These are phyloP conservation scores for Limnodromus scolopaceus DNA, from an alignment of 2,797 vertebrate genomes.

Conservation along the genomic window DNA sequence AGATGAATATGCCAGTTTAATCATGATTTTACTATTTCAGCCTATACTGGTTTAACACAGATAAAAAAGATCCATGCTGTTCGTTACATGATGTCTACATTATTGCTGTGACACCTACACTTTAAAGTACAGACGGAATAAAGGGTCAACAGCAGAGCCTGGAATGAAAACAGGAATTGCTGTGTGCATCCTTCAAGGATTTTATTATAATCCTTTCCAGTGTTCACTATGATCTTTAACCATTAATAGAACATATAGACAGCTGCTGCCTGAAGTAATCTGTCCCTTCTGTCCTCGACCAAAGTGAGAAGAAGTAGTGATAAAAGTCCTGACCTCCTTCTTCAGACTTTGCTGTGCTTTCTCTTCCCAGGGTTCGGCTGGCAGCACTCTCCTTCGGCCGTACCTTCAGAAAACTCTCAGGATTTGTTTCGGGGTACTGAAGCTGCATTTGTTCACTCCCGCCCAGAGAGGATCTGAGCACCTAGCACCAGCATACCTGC, in stretches of 20 bases:
- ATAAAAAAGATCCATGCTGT: not conserved
- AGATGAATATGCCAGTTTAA: not conserved
- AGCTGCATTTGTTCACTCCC: not conserved
- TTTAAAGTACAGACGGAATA: not conserved
- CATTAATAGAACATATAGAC: not conserved
- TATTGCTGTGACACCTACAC: not conserved
- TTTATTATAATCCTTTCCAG: not conserved
- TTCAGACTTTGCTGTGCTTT: not conserved
- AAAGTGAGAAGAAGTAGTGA: not conserved
- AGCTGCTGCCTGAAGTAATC: not conserved
- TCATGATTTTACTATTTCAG: not conserved
- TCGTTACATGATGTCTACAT: not conserved
- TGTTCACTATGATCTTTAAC: not conserved
- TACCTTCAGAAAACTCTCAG: not conserved
- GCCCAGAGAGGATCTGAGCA: not conserved
- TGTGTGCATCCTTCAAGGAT: not conserved
- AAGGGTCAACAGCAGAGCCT: not conserved
- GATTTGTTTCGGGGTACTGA: not conserved
- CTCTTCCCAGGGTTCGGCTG: not conserved
- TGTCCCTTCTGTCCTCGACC: not conserved
- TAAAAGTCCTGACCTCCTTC: not conserved
- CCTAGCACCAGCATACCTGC: not conserved
- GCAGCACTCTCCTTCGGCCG: not conserved
- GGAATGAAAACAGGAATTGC: not conserved
- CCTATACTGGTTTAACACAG: not conserved